phyloP scores from a whole-genome alignment of 2,113 vertebrate species.

The Pitta sordida region DNA sequence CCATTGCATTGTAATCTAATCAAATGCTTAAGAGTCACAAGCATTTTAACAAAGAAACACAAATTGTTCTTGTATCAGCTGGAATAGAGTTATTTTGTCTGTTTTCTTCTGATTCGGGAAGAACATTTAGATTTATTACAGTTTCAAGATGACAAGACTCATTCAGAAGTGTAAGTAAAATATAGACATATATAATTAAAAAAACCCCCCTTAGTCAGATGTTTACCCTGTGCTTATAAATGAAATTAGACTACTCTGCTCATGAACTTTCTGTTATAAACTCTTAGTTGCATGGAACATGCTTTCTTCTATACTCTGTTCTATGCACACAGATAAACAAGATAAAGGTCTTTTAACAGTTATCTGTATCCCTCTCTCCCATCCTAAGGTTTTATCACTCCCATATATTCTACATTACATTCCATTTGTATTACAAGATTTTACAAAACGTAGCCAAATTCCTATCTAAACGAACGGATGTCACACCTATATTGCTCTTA shows the following conservation, averaged over 20 bases:
- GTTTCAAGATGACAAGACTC: neutral
- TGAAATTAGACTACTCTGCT: neutral
- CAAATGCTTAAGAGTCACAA: neutral
- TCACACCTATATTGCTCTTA: neutral
- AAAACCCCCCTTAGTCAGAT: accelerated
- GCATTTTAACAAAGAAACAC: neutral
- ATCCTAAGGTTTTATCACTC: neutral
- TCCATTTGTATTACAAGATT: neutral
- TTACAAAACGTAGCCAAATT: neutral
- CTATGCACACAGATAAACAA: neutral
- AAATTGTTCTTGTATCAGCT: neutral
- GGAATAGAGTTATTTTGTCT: neutral
- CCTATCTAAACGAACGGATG: neutral
- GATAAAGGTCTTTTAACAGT: neutral
- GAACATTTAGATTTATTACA: neutral
- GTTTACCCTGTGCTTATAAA: neutral
- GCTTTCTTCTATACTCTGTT: neutral
- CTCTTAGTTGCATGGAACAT: neutral
- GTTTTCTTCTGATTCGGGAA: neutral
- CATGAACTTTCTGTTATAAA: neutral
- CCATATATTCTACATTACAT: neutral
- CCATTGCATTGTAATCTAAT: neutral
- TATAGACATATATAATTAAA: neutral
- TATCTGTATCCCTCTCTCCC: neutral
- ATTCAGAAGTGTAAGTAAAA: neutral